phyloP scores from a whole-genome alignment of 1,140 invertebrate species.

The Aphis gossypii region DNA sequence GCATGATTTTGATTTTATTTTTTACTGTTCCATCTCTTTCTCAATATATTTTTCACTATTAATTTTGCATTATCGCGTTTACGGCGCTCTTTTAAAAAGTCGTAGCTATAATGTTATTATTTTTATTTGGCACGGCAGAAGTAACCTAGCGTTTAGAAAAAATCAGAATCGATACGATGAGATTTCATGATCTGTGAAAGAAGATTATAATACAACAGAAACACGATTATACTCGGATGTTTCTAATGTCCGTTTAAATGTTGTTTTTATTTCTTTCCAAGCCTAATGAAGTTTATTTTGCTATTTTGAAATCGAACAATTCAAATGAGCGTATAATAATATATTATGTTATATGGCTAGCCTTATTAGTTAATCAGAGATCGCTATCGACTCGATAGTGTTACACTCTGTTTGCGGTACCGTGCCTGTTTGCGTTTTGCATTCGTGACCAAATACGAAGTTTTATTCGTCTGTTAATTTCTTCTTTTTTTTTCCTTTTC shows the following conservation, averaged over 20 bases:
- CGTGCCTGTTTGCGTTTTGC: not conserved
- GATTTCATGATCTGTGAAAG: not conserved
- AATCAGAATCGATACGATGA: not conserved
- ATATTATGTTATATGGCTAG: not conserved
- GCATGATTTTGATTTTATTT: too few relatives aligned
- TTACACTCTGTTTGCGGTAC: not conserved
- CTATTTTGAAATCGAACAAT: not conserved
- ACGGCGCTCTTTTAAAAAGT: too few relatives aligned
- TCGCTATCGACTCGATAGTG: slow-evolving; percentile 37
- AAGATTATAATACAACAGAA: not conserved
- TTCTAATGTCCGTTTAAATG: not conserved
- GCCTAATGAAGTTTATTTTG: not conserved
- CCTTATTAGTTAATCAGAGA: slow-evolving; percentile 29
- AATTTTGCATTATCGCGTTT: too few relatives aligned
- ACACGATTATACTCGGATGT: not conserved
- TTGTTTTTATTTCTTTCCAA: not conserved
- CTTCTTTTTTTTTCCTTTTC: not conserved
- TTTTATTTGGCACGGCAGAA: too few relatives aligned
- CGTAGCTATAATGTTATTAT: too few relatives aligned
- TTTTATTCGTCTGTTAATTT: slow-evolving; percentile 20
- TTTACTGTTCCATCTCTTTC: too few relatives aligned
- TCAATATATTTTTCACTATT: too few relatives aligned
- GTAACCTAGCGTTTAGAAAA: too few relatives aligned
- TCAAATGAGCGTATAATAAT: not conserved
- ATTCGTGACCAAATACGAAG: slow-evolving; percentile 27